phyloP scores from a whole-genome alignment of 2,113 vertebrate genomes.

The Esox niger region DNA sequence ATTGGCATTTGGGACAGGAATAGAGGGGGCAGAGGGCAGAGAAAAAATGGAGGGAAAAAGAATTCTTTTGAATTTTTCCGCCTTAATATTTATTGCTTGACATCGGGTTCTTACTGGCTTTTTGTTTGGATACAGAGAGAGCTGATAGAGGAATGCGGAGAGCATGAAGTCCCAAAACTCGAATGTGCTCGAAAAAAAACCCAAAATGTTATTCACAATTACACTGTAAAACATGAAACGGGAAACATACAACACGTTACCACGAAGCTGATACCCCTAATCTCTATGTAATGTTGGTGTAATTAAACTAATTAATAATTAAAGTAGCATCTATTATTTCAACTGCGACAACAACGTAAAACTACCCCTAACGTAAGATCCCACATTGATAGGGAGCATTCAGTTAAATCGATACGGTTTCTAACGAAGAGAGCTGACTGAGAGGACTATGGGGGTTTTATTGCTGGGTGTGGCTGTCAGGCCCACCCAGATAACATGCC shows the following conservation, averaged over 20 bases:
- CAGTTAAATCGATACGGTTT: no score
- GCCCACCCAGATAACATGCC: slow-evolving; percentile 42
- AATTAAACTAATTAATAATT: not conserved
- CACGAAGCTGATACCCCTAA: no score
- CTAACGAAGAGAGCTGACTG: no score
- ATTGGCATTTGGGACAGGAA: slow-evolving; percentile 63
- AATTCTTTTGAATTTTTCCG: slow-evolving; percentile 49
- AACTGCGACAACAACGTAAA: no score
- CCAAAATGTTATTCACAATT: slow-evolving; percentile 12
- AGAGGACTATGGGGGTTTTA: slow-evolving; percentile 1
- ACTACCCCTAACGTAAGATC: no score
- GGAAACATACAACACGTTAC: slow-evolving; percentile 6
- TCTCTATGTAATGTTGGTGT: no score
- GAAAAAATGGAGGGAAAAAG: slow-evolving; percentile 64
- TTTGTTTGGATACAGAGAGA: slow-evolving; percentile 43
- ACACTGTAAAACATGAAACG: slow-evolving; percentile 5
- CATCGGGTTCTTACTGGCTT: slow-evolving; percentile 47
- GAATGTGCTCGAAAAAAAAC: no score
- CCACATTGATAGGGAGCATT: no score
- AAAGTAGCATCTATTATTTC: not conserved
- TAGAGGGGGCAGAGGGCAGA: slow-evolving; percentile 53
- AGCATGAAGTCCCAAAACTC: no score
- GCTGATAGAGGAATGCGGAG: slow-evolving; percentile 39
- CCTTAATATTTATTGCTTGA: slow-evolving; percentile 41
- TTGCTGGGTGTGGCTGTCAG: slow-evolving; percentile 41